These are phyloP conservation scores for Lydus trimaculatus DNA, from an alignment of 2,888 invertebrate species.

Conservation along the genomic window DNA sequence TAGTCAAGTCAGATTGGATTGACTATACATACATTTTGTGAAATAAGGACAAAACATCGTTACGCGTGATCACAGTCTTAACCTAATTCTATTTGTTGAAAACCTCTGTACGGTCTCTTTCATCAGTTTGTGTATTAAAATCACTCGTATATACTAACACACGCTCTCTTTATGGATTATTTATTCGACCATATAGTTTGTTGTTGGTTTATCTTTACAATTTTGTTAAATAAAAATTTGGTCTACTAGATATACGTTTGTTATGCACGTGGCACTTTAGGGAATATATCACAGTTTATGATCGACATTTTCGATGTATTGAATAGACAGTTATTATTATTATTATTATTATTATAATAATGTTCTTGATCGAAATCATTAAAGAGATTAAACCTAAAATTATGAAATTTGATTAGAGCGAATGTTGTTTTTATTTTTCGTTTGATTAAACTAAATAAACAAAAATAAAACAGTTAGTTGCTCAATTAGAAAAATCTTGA, in stretches of 20 bases:
- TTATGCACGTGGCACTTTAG: conserved; percentile 41
- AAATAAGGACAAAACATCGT: background rate
- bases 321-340: conserved; percentile 48
- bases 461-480: no score
- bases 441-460: background rate
- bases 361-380: conserved; percentile 39
- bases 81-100: conserved; percentile 52
- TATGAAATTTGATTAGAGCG: background rate
- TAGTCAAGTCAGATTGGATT: no score
- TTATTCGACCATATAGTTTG: conserved; percentile 38
- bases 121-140: conserved; percentile 47
- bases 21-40: background rate
- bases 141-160: conserved; percentile 37
- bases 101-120: conserved; percentile 47
- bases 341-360: conserved; percentile 45
- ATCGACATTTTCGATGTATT: conserved; percentile 47
- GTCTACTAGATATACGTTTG: conserved; percentile 28
- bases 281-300: conserved; percentile 51
- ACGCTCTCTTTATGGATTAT: conserved; percentile 37
- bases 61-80: conserved; percentile 41
- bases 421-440: background rate
- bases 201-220: conserved; percentile 19
- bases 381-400: background rate
- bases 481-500: background rate
- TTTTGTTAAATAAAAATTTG: conserved; percentile 25